A percentile compares a stretch with the other conserved stretches of the same genome.
Evolutionary conservation across 2,888 invertebrate species (phyloP).

Genomic region (Thera britannica): DNA sequence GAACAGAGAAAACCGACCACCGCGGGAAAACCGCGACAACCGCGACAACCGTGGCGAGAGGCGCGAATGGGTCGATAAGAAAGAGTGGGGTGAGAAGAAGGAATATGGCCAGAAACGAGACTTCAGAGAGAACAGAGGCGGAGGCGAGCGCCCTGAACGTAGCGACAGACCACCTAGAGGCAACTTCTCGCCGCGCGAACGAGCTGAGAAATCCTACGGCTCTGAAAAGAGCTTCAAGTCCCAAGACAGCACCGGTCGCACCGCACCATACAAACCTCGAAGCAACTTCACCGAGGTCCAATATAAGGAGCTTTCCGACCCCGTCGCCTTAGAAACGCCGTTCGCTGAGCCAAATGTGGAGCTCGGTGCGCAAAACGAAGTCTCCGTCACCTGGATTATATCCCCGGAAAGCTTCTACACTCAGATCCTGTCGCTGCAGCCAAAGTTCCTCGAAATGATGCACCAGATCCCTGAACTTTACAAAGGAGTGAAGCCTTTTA

Average conservation of each 20-base stretch:
- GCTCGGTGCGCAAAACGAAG: conserved; percentile 81
- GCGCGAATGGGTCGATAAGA: conserved; percentile 44
- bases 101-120: conserved; percentile 50
- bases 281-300: conserved; percentile 67
- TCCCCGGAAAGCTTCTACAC: conserved; percentile 90
- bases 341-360: conserved; percentile 79
- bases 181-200: conserved; percentile 71
- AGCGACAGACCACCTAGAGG: conserved; percentile 56
- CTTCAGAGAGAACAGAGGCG: conserved; percentile 47
- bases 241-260: conserved; percentile 56
- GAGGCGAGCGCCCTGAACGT: conserved; percentile 42
- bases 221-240: conserved; percentile 66
- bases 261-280: conserved; percentile 62
- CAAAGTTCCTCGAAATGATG: conserved; percentile 88
- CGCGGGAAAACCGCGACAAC: conserved; percentile 41
- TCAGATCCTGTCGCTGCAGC: conserved; percentile 79
- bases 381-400: conserved; percentile 90
- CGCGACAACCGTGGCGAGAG: conserved; percentile 46
- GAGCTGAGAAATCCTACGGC: conserved; percentile 63
- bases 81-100: conserved; percentile 43
- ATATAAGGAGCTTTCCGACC: conserved; percentile 71
- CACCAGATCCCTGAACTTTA: conserved; percentile 88
- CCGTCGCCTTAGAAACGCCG: conserved; percentile 75
- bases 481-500: conserved; percentile 76
- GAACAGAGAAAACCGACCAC: conserved; percentile 37